phyloP scores from a whole-genome alignment of 2,888 invertebrate genomes.

The Melanargia galathea region DNA sequence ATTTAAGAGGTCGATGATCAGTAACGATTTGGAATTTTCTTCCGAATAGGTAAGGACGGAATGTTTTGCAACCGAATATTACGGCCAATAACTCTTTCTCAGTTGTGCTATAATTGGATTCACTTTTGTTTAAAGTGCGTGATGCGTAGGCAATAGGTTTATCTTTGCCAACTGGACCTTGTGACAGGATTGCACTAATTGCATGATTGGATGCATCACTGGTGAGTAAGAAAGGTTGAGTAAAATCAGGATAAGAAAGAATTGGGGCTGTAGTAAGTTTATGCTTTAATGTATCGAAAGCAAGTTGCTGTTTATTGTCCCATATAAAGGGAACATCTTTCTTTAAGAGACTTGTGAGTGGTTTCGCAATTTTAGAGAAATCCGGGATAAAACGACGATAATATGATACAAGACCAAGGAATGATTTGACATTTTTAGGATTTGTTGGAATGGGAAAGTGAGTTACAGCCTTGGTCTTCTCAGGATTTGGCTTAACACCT shows the following conservation, averaged over 20 bases:
- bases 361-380: constrained; percentile 48
- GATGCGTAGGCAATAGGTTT: constrained; percentile 43
- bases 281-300: constrained; percentile 42
- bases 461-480: constrained; percentile 33
- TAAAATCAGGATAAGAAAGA: constrained; percentile 53
- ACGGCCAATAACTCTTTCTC: constrained; percentile 38
- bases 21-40: background rate
- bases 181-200: constrained; percentile 46
- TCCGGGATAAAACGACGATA: constrained; percentile 55
- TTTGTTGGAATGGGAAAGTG: constrained; percentile 41
- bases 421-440: constrained; percentile 39
- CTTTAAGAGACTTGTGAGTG: constrained; percentile 40
- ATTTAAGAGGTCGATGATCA: background rate
- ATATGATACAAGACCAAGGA: constrained; percentile 51
- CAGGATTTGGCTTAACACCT: constrained; percentile 47
- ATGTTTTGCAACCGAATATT: constrained; percentile 32
- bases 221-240: constrained; percentile 42
- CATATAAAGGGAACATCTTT: constrained; percentile 43
- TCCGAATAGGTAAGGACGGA: constrained; percentile 35
- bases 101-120: constrained; percentile 41
- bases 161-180: constrained; percentile 43
- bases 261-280: constrained; percentile 43
- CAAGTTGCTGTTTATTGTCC: constrained; percentile 36
- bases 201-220: constrained; percentile 43
- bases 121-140: constrained; percentile 42